phyloP scores from a whole-genome alignment of 64 coral and sea anemone species.

The Acropora tenuis region DNA sequence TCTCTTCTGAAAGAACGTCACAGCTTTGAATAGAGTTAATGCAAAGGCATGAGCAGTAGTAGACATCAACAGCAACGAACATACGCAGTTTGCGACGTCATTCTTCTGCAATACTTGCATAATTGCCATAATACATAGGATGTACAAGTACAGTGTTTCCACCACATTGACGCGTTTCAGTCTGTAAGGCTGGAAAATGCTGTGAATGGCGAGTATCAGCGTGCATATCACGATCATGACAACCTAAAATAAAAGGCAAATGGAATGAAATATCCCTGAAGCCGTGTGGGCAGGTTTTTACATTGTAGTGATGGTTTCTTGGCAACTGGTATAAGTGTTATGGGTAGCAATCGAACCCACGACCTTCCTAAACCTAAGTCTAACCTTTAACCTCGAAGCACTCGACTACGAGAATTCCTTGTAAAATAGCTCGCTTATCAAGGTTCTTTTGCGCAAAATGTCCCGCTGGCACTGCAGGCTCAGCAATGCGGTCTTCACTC shows the following conservation, averaged over 20 bases:
- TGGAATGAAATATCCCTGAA: background rate
- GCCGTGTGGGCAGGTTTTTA: no score
- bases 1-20: constrained; percentile 14
- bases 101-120: constrained; percentile 23
- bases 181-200: constrained; percentile 62
- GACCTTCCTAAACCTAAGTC: no score
- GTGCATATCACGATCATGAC: constrained; percentile 37
- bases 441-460: no score
- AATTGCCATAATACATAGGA: constrained; percentile 35
- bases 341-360: no score
- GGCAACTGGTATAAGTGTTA: background rate
- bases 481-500: no score
- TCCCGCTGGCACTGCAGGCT: no score
- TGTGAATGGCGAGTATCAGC: constrained; percentile 30
- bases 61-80: background rate
- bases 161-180: constrained; percentile 47
- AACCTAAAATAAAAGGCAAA: constrained; percentile 30
- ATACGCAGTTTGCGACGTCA: background rate
- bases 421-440: no score
- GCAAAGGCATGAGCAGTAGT: constrained; percentile 33
- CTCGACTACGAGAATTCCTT: no score
- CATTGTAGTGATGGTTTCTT: background rate
- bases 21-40: constrained; percentile 16
- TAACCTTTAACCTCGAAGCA: no score
- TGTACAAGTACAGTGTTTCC: constrained; percentile 53